A percentile compares a stretch with the other conserved stretches of the same genome.
phyloP scores from a whole-genome alignment of 2,113 vertebrate species.

The Collichthys lucidus region DNA sequence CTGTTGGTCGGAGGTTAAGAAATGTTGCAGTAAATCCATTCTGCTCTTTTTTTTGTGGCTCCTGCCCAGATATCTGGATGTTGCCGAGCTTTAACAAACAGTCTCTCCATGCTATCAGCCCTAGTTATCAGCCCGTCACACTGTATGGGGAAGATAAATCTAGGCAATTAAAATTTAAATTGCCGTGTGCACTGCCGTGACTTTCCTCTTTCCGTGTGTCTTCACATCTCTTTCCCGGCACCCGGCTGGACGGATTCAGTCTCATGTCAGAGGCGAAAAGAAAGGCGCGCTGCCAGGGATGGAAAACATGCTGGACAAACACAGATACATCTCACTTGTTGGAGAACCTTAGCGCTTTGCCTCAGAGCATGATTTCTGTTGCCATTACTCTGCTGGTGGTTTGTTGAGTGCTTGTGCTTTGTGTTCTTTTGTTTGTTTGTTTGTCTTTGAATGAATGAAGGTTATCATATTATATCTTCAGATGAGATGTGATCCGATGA shows the following conservation, averaged over 20 bases:
- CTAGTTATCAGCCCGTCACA: slow-evolving; percentile 84
- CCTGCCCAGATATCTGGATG: slow-evolving; percentile 63
- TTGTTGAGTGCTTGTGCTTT: neutral
- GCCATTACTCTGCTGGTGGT: neutral
- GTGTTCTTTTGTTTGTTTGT: no score
- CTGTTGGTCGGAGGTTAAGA: slow-evolving; percentile 62
- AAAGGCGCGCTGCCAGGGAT: neutral
- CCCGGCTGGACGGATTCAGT: slow-evolving; percentile 34
- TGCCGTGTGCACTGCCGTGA: slow-evolving; percentile 81
- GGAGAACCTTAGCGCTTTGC: neutral
- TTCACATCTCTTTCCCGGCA: slow-evolving; percentile 45
- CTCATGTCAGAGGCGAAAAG: slow-evolving; percentile 10
- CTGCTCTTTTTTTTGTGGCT: slow-evolving; percentile 55
- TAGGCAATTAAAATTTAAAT: slow-evolving; percentile 87
- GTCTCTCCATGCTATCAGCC: slow-evolving; percentile 77
- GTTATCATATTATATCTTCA: slow-evolving; percentile 16
- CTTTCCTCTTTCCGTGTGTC: slow-evolving; percentile 68
- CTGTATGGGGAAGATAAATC: slow-evolving; percentile 85
- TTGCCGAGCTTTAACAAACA: slow-evolving; percentile 78
- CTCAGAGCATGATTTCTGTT: neutral
- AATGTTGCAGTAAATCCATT: slow-evolving; percentile 71
- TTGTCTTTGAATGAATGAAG: no score
- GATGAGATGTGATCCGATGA: neutral
- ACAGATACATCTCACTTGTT: slow-evolving; percentile 24
- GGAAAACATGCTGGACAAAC: slow-evolving; percentile 43